Base-by-base conservation (phyloP, 1,140 invertebrate genomes). In the Fopius arisanus region DNA sequence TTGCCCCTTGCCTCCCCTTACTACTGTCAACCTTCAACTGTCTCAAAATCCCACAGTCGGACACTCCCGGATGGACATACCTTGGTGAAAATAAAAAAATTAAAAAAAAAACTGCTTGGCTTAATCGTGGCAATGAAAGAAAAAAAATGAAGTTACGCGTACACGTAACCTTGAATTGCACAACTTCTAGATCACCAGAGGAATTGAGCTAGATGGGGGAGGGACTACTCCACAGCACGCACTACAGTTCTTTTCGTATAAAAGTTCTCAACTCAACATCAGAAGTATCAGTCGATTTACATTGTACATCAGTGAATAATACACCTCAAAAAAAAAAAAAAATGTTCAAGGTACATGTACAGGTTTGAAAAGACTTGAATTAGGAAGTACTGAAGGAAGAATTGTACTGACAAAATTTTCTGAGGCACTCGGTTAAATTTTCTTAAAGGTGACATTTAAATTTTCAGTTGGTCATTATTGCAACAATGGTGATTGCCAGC, bases 101-200 rank as follows among this genome's bases (percentile, higher is more conserved):
- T 37, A 78, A 78, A 80, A 75, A 80, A 80, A 43, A 65, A 73
- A 62, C 43, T 62, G 16, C 43, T 48, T 19, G 70, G 76, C 78
- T 78, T 78, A 77, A 78, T 80, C 78, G 78, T 75, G 66, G 78
- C 74, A 75, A 78, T 78, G 73, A 75, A 74, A 33, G 48, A 73
- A 78, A 71, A 78, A 80, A 79, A 81, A 81, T 76, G 77, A 75
- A 72, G 72, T 75, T 75, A 75, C 51, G 67, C 71, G n/a, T n/a
- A n/a, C n/a, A 75, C 48, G 73, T 75, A 81, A 81, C 82, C 83
- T 84, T 84, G 83, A 83, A 84, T 83, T 82, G 78, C 81, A 81
- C 82, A 84, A 84, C 76, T 73, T 21, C 73, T 75, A 31, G 19
- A 62, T 37, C n/a, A 59, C 43, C 41, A 67, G 9, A 71, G 21